phyloP scores from a whole-genome alignment of 2,113 vertebrate genomes.

The Pyrgilauda ruficollis region DNA sequence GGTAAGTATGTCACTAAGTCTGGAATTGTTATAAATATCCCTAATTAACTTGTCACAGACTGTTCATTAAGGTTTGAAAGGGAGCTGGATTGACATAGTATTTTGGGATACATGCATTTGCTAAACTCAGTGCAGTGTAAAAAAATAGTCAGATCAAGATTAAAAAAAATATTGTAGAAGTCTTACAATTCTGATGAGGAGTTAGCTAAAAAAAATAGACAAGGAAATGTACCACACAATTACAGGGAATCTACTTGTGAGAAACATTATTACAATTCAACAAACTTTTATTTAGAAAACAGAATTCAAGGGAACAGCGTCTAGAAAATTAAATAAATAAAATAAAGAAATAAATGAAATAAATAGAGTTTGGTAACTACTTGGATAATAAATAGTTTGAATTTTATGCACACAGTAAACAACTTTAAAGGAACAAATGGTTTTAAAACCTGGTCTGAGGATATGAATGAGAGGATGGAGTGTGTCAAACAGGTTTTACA shows the following conservation, averaged over 20 bases:
- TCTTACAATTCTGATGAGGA: not conserved
- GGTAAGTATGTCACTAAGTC: not conserved
- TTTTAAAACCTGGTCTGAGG: not conserved
- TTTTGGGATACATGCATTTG: not conserved
- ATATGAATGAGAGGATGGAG: not conserved
- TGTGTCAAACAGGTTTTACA: not conserved
- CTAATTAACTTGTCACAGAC: constrained; percentile 16
- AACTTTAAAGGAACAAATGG: not conserved
- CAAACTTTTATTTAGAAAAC: not conserved
- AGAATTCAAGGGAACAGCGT: not conserved
- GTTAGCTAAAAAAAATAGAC: not conserved
- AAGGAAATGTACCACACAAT: not conserved
- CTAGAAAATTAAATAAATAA: not conserved
- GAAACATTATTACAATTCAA: not conserved
- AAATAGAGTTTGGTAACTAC: not conserved
- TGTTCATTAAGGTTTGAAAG: constrained; percentile 15
- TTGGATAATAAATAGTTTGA: not conserved
- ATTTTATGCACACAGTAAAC: not conserved
- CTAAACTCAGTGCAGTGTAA: not conserved
- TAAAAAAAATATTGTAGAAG: not conserved
- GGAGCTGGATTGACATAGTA: not conserved
- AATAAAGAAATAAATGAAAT: not conserved
- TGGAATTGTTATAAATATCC: constrained; percentile 24
- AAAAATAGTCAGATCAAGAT: not conserved
- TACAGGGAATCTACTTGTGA: not conserved